A percentile compares a stretch with the other conserved stretches of the same genome.
phyloP scores from a whole-genome alignment of 2,113 vertebrate species.

The Aythya baeri region DNA sequence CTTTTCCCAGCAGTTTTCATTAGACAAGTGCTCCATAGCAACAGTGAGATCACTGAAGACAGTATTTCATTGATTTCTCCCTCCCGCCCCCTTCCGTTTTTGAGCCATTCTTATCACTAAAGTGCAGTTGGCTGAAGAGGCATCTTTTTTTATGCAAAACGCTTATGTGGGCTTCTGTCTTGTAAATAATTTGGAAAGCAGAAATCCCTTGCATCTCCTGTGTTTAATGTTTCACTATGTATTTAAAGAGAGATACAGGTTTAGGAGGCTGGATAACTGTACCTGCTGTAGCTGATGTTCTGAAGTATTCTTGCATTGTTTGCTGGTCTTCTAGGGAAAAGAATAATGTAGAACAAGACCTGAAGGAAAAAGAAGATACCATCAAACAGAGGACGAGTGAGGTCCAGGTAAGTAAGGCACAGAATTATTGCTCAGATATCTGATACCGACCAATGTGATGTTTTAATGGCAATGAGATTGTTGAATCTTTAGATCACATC shows the following conservation, averaged over 20 bases:
- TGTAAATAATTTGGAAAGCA: conserved; percentile 73
- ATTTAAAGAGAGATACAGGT: conserved; percentile 85
- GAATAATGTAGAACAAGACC: conserved; percentile 93
- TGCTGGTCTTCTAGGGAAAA: conserved; percentile 98
- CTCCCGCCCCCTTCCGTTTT: conserved; percentile 71
- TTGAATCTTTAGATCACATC: not conserved
- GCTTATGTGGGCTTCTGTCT: conserved; percentile 66
- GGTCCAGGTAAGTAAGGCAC: conserved; percentile 86
- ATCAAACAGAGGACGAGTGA: conserved; percentile 90
- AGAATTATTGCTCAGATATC: conserved; percentile 9
- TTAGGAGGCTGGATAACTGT: conserved; percentile 83
- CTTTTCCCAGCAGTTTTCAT: conserved; percentile 77
- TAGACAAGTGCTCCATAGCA: conserved; percentile 83
- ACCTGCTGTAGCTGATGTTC: conserved; percentile 83
- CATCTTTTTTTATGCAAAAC: conserved; percentile 67
- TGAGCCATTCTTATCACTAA: conserved; percentile 78
- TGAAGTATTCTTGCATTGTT: conserved; percentile 91
- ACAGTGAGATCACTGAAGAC: conserved; percentile 85
- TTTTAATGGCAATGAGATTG: conserved; percentile 1
- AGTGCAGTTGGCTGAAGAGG: conserved; percentile 78
- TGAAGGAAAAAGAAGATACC: conserved; percentile 95
- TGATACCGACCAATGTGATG: not conserved
- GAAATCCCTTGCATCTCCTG: conserved; percentile 60
- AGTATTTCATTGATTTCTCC: conserved; percentile 81
- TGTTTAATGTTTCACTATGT: conserved; percentile 83